These are phyloP conservation scores for Scartelaos histophorus DNA, from an alignment of 2,113 vertebrate species.

Conservation along the genomic window DNA sequence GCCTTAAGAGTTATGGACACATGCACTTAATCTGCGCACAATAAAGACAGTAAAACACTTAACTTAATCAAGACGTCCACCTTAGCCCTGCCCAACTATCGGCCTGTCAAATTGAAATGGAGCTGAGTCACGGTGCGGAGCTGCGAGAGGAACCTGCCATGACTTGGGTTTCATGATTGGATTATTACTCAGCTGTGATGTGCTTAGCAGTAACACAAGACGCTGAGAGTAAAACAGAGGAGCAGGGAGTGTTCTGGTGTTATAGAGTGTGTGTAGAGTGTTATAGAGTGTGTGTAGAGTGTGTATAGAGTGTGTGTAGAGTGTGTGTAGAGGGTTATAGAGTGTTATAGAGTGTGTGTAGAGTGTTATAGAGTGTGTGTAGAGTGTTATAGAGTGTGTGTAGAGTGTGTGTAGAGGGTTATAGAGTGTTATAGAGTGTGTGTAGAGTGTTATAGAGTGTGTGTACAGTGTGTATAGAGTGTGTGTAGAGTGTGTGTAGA, in stretches of 20 bases:
- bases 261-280: not conserved
- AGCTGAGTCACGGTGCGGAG: conserved; percentile 35
- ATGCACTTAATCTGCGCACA: conserved; percentile 7
- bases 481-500: not conserved
- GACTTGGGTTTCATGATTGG: conserved; percentile 25
- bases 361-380: conserved; percentile 6
- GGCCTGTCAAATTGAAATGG: conserved; percentile 21
- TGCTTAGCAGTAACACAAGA: conserved; percentile 31
- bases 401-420: no score
- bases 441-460: conserved; percentile 2
- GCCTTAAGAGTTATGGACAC: conserved; percentile 7
- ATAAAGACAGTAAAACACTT: conserved; percentile 7
- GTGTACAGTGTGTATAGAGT: no score
- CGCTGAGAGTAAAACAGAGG: conserved; percentile 25
- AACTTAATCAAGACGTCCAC: conserved; percentile 27
- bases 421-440: conserved; percentile 7
- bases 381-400: conserved; percentile 4
- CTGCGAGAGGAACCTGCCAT: conserved; percentile 20
- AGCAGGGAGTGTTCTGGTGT: conserved; percentile 22
- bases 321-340: no score
- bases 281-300: no score
- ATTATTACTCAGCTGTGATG: conserved; percentile 29
- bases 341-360: conserved; percentile 6
- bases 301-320: not conserved
- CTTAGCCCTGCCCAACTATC: not conserved